Conservation (phyloP, 2,888 invertebrate species). For the Arenicola marina region DNA sequence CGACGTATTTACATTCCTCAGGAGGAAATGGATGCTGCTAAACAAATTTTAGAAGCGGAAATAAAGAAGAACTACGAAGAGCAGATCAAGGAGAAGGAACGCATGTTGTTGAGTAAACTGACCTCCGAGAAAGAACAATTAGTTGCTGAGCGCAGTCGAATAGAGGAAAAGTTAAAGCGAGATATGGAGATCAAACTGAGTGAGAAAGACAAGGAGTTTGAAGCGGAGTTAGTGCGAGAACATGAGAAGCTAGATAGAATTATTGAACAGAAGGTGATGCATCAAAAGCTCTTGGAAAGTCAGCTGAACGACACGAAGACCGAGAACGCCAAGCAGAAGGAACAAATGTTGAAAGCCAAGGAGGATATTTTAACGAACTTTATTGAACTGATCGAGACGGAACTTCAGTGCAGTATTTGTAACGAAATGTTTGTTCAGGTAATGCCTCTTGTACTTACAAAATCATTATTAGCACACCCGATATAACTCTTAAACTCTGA, state of each 20-base stretch:
- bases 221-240: slow-evolving; percentile 29
- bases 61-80: slow-evolving; percentile 32
- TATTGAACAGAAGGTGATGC: slow-evolving; percentile 46
- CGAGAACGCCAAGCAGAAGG: slow-evolving; percentile 45
- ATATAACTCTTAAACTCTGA: too few relatives aligned
- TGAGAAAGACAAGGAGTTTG: slow-evolving; percentile 48
- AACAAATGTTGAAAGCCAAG: slow-evolving; percentile 41
- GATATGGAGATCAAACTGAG: slow-evolving; percentile 68
- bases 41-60: too few relatives aligned
- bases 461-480: too few relatives aligned
- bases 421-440: slow-evolving; percentile 73
- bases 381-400: slow-evolving; percentile 61
- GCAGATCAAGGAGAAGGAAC: slow-evolving; percentile 27
- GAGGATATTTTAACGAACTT: slow-evolving; percentile 51
- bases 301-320: slow-evolving; percentile 45
- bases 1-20: too few relatives aligned
- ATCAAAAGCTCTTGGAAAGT: slow-evolving; percentile 49
- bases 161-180: slow-evolving; percentile 57
- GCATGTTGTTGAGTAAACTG: slow-evolving; percentile 13
- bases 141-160: slow-evolving; percentile 63
- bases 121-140: slow-evolving; percentile 52
- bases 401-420: slow-evolving; percentile 77
- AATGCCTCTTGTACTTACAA: too few relatives aligned
- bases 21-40: too few relatives aligned
- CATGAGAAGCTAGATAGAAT: slow-evolving; percentile 27